Conservation (phyloP, 2,797 vertebrate genomes). For the Paratrypauchen microcephalus region DNA sequence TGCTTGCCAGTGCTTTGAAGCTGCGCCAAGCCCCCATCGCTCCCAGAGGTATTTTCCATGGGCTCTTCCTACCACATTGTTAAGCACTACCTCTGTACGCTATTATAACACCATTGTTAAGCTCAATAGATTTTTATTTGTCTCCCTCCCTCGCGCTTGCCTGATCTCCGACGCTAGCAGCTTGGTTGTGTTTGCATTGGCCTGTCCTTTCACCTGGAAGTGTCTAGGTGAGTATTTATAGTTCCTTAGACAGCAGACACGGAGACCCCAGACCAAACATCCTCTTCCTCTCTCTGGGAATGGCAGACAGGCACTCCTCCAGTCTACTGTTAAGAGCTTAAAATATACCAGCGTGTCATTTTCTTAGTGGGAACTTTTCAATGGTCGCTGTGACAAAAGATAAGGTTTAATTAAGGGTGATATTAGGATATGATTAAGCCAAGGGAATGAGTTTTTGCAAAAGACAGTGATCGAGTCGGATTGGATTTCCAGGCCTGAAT, state of each 20-base stretch:
- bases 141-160: constrained; percentile 39
- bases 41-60: constrained; percentile 74
- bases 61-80: constrained; percentile 80
- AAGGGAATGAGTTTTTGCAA: background rate
- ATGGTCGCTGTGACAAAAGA: constrained; percentile 4
- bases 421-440: constrained; percentile 1
- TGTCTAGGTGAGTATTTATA: constrained; percentile 80
- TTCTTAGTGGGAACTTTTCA: background rate
- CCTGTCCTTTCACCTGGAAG: constrained; percentile 81
- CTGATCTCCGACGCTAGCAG: constrained; percentile 43
- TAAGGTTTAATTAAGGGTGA: constrained; percentile 10
- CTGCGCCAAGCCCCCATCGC: constrained; percentile 69
- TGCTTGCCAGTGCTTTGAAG: constrained; percentile 76
- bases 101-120: constrained; percentile 78
- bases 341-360: constrained; percentile 1
- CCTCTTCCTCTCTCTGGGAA: constrained; percentile 89
- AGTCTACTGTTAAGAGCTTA: constrained; percentile 1
- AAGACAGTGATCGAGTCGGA: constrained; percentile 3
- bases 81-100: constrained; percentile 77
- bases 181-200: constrained; percentile 69
- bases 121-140: constrained; percentile 77
- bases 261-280: constrained; percentile 81
- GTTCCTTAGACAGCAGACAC: constrained; percentile 78
- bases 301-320: constrained; percentile 48
- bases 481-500: constrained; percentile 1